These are phyloP conservation scores for Lasioglossum villosulum DNA, from an alignment of 2,888 invertebrate species.

Conservation along the genomic window DNA sequence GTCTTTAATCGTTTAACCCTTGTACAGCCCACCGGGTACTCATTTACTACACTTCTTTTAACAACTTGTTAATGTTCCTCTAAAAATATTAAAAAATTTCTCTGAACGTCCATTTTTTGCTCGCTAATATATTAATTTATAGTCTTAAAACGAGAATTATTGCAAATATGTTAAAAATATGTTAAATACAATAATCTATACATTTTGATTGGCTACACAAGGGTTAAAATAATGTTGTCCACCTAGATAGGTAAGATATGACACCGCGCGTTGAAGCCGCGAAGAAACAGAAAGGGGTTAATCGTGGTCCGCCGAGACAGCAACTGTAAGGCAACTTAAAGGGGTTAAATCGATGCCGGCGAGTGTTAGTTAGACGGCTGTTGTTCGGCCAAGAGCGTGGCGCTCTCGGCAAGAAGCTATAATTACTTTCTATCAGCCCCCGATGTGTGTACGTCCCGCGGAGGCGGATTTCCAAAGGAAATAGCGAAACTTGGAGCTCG, in stretches of 20 bases:
- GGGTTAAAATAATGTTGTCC: neutral
- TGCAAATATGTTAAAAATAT: too few species aligned
- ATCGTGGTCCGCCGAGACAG: neutral
- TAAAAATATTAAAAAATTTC: too few species aligned
- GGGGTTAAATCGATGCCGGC: constrained; percentile 18
- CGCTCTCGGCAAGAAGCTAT: constrained; percentile 52
- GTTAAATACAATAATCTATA: too few species aligned
- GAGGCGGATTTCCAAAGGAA: constrained; percentile 63
- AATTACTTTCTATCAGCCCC: constrained; percentile 64
- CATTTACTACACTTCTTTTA: too few species aligned
- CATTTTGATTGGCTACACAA: too few species aligned
- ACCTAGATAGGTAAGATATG: neutral
- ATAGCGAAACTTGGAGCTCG: constrained; percentile 65
- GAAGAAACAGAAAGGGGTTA: neutral
- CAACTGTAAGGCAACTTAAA: constrained; percentile 9
- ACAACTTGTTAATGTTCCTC: too few species aligned
- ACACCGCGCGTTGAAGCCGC: neutral
- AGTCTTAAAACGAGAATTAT: too few species aligned
- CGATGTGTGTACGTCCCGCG: constrained; percentile 63
- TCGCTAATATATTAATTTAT: too few species aligned
- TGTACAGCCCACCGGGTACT: too few species aligned
- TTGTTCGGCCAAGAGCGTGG: constrained; percentile 27
- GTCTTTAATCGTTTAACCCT: neutral
- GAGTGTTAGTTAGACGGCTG: constrained; percentile 3
- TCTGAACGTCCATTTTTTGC: too few species aligned